Base-by-base conservation (phyloP, 1,140 invertebrate species). In the Saccostrea glomerata region DNA sequence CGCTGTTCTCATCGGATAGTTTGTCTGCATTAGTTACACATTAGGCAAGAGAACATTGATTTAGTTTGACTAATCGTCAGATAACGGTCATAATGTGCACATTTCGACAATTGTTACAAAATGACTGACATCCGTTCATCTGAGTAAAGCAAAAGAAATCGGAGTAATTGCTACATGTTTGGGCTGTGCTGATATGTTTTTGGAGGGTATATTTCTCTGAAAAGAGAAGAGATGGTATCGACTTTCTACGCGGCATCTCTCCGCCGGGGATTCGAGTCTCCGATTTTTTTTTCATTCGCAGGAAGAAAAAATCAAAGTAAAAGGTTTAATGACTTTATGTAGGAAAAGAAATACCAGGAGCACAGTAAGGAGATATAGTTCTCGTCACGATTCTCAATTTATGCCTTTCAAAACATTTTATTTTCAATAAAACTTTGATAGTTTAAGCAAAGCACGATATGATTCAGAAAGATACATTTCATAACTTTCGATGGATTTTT, bases 21-120 rank as follows among this genome's bases (percentile, higher is more conserved):
- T 77, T 30, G 70, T 77, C 70, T 36, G 70, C 23, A 77, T 77
- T 77, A 77, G 70, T 77, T 77, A 77, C 70, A 77, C 70, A 77
- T 77, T 77, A 77, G 70, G 70, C 70, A 77, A 36, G 23, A 77
- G 70, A 77, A 77, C 70, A 77, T 77, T 77, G 70, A 77, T 77
- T 77, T 77, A 25, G 30, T 77, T 77, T 77, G 30, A 15, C 25
- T 77, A 77, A 77, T 77, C 70, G 70, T 15, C 70, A 30, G 25
- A 30, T 77, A 77, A 77, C 70, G 30, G 23, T 77, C 70, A 77
- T 77, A 36, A 77, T 77, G 23, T 77, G 23, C 70, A 77, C 70
- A 30, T 77, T 77, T 77, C 30, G 23, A 77, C 70, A 6, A 77
- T 77, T 77, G 70, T 77, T 77, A 77, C 30, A 77, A 77, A 77